Percentiles rank a stretch among this genome's conserved stretches.
These are phyloP conservation scores for Silurus aristotelis DNA, from an alignment of 2,797 vertebrate species.

Conservation along the genomic window DNA sequence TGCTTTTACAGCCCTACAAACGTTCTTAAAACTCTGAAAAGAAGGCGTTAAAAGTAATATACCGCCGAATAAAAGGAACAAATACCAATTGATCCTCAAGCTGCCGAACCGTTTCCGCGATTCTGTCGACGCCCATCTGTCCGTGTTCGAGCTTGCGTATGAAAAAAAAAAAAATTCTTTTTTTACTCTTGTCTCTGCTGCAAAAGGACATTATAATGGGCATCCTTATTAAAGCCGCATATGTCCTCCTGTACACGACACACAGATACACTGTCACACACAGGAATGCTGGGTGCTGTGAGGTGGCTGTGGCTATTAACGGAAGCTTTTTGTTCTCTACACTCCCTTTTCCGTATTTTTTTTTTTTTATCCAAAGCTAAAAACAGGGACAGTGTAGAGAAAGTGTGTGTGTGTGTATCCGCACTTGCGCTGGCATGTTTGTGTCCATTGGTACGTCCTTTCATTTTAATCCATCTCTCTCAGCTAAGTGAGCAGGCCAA, in stretches of 20 bases:
- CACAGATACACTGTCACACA: not conserved
- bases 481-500: slow-evolving; percentile 67
- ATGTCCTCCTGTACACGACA: not conserved
- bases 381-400: not conserved
- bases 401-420: slow-evolving; percentile 5
- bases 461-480: slow-evolving; percentile 51
- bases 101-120: not conserved
- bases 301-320: not conserved
- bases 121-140: not conserved
- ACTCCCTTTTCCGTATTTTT: not conserved
- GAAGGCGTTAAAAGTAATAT: not conserved
- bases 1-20: not conserved
- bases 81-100: not conserved
- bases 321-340: not conserved
- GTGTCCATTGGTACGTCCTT: slow-evolving; percentile 28
- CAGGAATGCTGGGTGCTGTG: not conserved
- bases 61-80: not conserved
- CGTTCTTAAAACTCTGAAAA: not conserved
- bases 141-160: not conserved
- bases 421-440: slow-evolving; percentile 20
- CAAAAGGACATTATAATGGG: not conserved
- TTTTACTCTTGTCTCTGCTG: not conserved
- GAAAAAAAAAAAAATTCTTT: not conserved
- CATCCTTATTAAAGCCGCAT: not conserved
- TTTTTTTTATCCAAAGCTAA: not conserved